phyloP scores from a whole-genome alignment of 2,888 invertebrate species.

The Cyclophora punctaria region DNA sequence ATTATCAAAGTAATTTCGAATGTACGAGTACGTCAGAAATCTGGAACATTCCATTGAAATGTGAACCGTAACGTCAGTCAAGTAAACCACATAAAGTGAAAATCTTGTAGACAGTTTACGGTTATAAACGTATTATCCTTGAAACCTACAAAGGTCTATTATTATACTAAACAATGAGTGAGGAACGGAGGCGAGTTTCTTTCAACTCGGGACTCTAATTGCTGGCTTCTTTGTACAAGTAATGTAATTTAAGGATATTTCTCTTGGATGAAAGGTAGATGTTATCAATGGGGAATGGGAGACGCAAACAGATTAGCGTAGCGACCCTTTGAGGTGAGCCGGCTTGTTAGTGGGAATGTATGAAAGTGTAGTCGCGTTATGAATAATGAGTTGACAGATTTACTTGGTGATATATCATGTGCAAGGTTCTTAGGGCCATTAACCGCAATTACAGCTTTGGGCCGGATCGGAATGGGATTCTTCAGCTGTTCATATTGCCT shows the following conservation, averaged over 20 bases:
- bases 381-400: too few species aligned
- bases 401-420: too few species aligned
- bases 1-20: too few species aligned
- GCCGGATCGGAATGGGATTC: too few species aligned
- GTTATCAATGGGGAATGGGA: slow-evolving; percentile 2
- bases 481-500: too few species aligned
- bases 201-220: slow-evolving; percentile 42
- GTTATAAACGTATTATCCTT: slow-evolving; percentile 22
- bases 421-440: too few species aligned
- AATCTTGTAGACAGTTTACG: neutral
- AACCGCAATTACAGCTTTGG: too few species aligned
- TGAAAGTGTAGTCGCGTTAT: neutral
- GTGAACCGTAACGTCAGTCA: too few species aligned
- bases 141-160: slow-evolving; percentile 33
- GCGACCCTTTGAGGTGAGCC: slow-evolving; percentile 1
- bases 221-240: slow-evolving; percentile 30
- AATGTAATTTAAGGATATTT: slow-evolving; percentile 18
- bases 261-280: slow-evolving; percentile 1
- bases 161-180: slow-evolving; percentile 33
- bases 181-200: slow-evolving; percentile 33
- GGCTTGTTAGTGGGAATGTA: neutral
- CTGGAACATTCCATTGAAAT: too few species aligned
- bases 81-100: too few species aligned
- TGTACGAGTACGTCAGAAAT: too few species aligned
- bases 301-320: slow-evolving; percentile 5